phyloP scores from a whole-genome alignment of 2,113 vertebrate genomes.

The Psilopogon haemacephalus region DNA sequence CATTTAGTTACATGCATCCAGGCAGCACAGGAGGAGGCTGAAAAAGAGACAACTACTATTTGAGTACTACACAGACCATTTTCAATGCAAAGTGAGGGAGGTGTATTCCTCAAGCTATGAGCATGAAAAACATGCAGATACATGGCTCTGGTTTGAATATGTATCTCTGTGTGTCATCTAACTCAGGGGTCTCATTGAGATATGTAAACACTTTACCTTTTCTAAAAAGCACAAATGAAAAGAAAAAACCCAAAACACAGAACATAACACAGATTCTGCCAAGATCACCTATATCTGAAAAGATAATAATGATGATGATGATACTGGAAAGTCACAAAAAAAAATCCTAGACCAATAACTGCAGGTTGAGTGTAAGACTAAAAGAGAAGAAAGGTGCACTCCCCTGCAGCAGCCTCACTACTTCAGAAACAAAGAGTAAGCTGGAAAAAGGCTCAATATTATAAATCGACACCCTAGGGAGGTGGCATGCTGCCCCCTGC shows the following conservation, averaged over 20 bases:
- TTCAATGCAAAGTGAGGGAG: not conserved
- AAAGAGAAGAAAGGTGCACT: not conserved
- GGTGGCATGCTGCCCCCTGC: conserved; percentile 32
- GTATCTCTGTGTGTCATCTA: not conserved
- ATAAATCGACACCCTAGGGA: conserved; percentile 6
- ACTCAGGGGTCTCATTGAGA: not conserved
- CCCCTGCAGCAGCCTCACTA: not conserved
- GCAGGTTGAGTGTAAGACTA: not conserved
- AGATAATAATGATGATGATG: not conserved
- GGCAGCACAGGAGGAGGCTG: not conserved
- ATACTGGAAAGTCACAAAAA: not conserved
- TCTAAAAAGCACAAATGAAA: not conserved
- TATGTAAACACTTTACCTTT: not conserved
- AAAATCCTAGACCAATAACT: not conserved
- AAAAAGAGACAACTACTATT: not conserved
- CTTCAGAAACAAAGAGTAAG: not conserved
- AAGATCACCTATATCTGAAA: not conserved
- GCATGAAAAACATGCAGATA: not conserved
- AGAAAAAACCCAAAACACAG: not conserved
- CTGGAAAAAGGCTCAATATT: not conserved
- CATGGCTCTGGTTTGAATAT: not conserved
- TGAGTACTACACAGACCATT: not conserved
- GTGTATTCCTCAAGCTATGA: not conserved
- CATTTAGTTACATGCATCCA: not conserved
- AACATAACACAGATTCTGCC: not conserved